phyloP scores from a whole-genome alignment of 2,113 vertebrate species.

The Myotis yumanensis region DNA sequence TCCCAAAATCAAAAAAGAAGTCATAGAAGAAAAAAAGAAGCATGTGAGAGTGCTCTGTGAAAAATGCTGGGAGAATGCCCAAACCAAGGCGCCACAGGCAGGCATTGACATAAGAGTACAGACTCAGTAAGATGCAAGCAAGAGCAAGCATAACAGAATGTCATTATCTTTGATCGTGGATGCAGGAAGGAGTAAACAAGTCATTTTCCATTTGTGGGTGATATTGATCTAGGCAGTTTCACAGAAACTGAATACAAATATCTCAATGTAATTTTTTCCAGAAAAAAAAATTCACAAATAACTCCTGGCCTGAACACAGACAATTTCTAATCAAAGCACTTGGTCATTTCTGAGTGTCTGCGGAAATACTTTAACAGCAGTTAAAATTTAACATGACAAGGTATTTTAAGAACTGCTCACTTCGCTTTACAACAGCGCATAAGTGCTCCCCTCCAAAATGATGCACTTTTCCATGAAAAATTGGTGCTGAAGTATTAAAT shows the following conservation, averaged over 20 bases:
- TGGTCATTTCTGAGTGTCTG: slow-evolving; percentile 32
- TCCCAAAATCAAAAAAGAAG: slow-evolving; percentile 22
- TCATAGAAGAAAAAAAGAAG: neutral
- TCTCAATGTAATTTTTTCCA: slow-evolving; percentile 34
- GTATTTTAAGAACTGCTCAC: slow-evolving; percentile 52
- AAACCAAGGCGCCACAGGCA: neutral
- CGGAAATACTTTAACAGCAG: slow-evolving; percentile 16
- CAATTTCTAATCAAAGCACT: slow-evolving; percentile 54
- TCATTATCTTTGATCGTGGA: neutral
- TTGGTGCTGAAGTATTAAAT: slow-evolving; percentile 8
- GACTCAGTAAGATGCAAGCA: neutral
- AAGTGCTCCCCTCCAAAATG: neutral
- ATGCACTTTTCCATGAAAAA: slow-evolving; percentile 48
- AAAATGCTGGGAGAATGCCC: neutral
- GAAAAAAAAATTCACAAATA: slow-evolving; percentile 44
- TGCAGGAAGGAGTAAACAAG: neutral
- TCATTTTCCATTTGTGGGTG: neutral
- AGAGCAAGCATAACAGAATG: neutral
- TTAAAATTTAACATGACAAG: slow-evolving; percentile 34
- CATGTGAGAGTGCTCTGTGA: neutral
- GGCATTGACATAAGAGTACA: neutral
- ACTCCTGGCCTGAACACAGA: slow-evolving; percentile 15
- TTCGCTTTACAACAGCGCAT: slow-evolving; percentile 7
- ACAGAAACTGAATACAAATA: slow-evolving; percentile 4
- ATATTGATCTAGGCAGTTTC: neutral